phyloP scores from a whole-genome alignment of 2,113 vertebrate genomes.

The Amphiprion ocellaris region DNA sequence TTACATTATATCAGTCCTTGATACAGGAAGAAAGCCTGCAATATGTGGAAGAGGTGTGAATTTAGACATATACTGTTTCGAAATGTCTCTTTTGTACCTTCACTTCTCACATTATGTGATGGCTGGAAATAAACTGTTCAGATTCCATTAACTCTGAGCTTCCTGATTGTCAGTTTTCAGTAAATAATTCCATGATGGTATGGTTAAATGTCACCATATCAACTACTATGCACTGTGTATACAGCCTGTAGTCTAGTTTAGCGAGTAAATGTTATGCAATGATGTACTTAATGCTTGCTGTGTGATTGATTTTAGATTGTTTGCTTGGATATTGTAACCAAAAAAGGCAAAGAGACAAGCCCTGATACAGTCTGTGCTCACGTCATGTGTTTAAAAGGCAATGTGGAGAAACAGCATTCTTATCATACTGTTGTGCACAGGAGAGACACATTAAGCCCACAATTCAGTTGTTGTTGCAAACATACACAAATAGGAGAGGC shows the following conservation, averaged over 20 bases:
- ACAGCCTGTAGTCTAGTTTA: background rate
- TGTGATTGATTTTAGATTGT: background rate
- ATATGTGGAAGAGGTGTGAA: background rate
- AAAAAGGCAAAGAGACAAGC: background rate
- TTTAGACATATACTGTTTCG: background rate
- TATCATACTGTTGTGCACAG: background rate
- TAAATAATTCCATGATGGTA: background rate
- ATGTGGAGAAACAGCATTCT: slow-evolving; percentile 75
- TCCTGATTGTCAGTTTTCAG: background rate
- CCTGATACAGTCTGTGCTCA: slow-evolving; percentile 35
- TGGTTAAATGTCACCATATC: background rate
- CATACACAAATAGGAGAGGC: background rate
- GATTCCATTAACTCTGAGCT: background rate
- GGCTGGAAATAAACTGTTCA: background rate
- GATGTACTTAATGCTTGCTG: background rate
- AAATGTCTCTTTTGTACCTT: background rate
- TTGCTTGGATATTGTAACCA: background rate
- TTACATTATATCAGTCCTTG: background rate
- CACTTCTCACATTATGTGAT: background rate
- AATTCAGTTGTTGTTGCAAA: background rate
- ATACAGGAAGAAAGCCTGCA: background rate
- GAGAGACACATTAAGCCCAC: background rate
- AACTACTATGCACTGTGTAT: too few species aligned
- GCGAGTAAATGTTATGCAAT: background rate
- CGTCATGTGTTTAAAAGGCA: slow-evolving; percentile 35